Evolutionary conservation across 2,888 invertebrate species (phyloP).

Genomic region (Gonocerus acuteangulatus): DNA sequence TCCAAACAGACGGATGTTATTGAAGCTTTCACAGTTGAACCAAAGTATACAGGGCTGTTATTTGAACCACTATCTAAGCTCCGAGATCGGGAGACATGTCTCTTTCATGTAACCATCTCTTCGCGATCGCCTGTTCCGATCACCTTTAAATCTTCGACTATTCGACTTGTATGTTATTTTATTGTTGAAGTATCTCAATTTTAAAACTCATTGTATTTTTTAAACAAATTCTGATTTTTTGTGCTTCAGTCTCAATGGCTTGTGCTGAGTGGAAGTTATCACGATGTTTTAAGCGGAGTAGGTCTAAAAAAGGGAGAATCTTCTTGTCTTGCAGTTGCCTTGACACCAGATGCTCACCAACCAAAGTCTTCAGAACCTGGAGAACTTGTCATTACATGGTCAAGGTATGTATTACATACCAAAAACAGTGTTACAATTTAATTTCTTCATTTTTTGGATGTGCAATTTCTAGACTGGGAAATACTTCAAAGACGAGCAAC

Average conservation of each 20-base stretch:
- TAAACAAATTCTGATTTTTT: background rate
- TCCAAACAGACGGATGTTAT: constrained; percentile 50
- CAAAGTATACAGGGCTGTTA: constrained; percentile 57
- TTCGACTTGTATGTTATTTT: constrained; percentile 18
- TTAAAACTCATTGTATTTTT: no score
- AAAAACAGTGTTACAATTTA: no score
- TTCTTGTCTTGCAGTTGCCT: background rate
- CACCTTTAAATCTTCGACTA: constrained; percentile 32
- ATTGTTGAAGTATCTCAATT: no score
- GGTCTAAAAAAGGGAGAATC: constrained; percentile 1
- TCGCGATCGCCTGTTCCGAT: constrained; percentile 62
- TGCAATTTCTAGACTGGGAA: no score
- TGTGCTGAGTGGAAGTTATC: background rate
- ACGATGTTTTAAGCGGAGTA: constrained; percentile 12
- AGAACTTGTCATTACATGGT: constrained; percentile 7
- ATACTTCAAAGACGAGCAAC: no score
- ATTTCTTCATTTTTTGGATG: no score
- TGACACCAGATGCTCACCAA: background rate
- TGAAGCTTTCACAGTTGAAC: constrained; percentile 62
- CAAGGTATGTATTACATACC: background rate
- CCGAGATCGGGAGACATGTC: constrained; percentile 59
- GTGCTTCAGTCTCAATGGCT: background rate
- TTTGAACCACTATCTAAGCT: constrained; percentile 57
- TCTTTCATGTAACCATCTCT: constrained; percentile 61
- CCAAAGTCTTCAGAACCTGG: constrained; percentile 11